Evolutionary conservation across 2,113 vertebrate species (phyloP).

Genomic region (Vireo altiloquus): DNA sequence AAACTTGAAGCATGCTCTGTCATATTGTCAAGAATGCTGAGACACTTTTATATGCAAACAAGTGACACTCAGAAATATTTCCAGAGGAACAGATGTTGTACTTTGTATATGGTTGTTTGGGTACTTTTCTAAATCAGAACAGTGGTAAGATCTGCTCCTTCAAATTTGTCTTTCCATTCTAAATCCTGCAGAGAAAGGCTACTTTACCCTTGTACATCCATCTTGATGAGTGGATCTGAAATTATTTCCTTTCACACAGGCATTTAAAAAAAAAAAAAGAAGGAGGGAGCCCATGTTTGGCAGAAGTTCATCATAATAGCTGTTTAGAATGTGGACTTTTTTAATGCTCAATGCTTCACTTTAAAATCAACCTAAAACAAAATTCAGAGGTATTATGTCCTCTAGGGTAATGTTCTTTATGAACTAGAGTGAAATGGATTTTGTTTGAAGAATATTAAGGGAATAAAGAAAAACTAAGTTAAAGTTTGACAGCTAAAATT

Average conservation of each 20-base stretch:
- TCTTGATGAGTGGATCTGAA: neutral
- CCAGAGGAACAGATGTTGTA: neutral
- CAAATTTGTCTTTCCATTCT: neutral
- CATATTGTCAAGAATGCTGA: neutral
- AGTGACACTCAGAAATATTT: neutral
- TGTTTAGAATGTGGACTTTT: constrained; percentile 18
- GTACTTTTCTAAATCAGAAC: neutral
- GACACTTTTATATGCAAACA: neutral
- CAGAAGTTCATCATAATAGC: neutral
- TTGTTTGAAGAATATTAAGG: constrained; percentile 71
- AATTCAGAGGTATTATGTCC: constrained; percentile 41
- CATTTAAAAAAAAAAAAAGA: neutral
- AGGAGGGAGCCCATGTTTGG: neutral
- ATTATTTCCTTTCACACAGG: neutral
- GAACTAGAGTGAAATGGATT: constrained; percentile 59
- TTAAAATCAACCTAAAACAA: constrained; percentile 55
- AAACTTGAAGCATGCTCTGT: neutral
- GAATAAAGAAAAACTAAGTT: constrained; percentile 73
- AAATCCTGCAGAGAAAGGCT: neutral
- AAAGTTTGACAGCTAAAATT: constrained; percentile 75
- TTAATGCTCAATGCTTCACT: constrained; percentile 27
- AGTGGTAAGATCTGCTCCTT: neutral
- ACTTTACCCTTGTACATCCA: neutral
- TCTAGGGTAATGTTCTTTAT: constrained; percentile 65
- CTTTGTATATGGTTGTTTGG: neutral